Percentiles rank a stretch among this genome's conserved stretches.
These are phyloP conservation scores for Xestia c-nigrum DNA, from an alignment of 2,888 invertebrate species.

Conservation along the genomic window DNA sequence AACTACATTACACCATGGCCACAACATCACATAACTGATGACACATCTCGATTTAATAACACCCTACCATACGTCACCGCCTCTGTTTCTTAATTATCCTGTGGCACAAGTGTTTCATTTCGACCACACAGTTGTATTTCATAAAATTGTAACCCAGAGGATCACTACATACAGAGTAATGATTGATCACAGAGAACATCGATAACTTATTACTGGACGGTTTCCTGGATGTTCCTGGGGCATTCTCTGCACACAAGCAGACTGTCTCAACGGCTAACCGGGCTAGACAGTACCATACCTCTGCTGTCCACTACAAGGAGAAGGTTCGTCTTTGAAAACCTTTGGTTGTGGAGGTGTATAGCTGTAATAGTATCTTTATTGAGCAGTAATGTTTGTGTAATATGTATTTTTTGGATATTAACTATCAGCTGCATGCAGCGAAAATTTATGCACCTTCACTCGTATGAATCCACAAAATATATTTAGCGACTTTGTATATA, in stretches of 20 bases:
- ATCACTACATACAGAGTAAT: conserved; percentile 38
- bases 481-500: conserved; percentile 8
- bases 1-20: background rate
- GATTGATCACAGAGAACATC: conserved; percentile 82
- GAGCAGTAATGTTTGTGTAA: background rate
- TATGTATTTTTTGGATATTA: conserved; percentile 8
- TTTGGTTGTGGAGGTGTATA: conserved; percentile 24
- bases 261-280: conserved; percentile 67
- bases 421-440: background rate
- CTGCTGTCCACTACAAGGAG: conserved; percentile 78
- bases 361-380: background rate
- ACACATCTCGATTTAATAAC: background rate
- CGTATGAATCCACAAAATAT: background rate
- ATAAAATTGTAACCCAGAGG: background rate
- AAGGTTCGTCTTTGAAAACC: conserved; percentile 76
- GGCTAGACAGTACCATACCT: conserved; percentile 81
- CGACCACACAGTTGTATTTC: background rate
- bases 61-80: conserved; percentile 1
- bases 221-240: conserved; percentile 84
- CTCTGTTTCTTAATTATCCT: conserved; percentile 39
- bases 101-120: conserved; percentile 4
- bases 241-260: conserved; percentile 68
- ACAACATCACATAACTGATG: background rate
- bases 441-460: background rate
- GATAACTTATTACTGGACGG: conserved; percentile 87